Conservation (phyloP, 2,888 invertebrate species). For the Hedychridium roseum region DNA sequence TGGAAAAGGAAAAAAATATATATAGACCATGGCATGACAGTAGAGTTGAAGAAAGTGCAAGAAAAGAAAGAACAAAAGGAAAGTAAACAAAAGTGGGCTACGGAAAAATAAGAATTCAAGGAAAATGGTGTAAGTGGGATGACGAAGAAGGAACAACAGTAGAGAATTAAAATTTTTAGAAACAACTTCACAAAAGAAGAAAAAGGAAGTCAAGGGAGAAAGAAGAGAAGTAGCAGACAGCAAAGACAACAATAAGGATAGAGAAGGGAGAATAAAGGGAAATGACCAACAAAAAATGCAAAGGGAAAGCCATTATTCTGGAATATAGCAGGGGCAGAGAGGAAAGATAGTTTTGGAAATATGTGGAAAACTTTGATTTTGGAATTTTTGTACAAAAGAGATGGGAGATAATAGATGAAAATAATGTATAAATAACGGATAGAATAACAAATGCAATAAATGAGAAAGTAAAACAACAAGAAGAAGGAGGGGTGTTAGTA, state of each 20-base stretch:
- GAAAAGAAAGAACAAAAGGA: not conserved
- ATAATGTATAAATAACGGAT: not conserved
- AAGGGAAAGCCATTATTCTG: not conserved
- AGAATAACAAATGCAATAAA: not conserved
- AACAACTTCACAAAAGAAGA: no score
- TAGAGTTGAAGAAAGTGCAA: not conserved
- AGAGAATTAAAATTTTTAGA: not conserved
- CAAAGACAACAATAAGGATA: no score
- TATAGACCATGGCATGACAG: not conserved
- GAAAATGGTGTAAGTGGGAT: not conserved
- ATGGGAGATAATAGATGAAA: not conserved
- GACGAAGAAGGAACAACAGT: not conserved
- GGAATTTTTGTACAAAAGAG: not conserved
- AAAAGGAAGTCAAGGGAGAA: no score
- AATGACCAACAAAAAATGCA: no score
- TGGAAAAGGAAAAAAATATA: not conserved
- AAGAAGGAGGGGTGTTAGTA: not conserved
- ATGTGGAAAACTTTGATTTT: not conserved
- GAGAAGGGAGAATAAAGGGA: not conserved
- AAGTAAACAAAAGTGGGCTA: not conserved
- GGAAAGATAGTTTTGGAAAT: conserved; percentile 1
- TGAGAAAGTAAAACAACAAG: not conserved
- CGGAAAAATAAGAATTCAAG: not conserved
- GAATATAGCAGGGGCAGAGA: not conserved
- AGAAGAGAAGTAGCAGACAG: no score